Evolutionary conservation across 2,113 vertebrate species (phyloP), one percentile per base, ranked within the genome.

Genomic region (Sceloporus tristichus): DNA sequence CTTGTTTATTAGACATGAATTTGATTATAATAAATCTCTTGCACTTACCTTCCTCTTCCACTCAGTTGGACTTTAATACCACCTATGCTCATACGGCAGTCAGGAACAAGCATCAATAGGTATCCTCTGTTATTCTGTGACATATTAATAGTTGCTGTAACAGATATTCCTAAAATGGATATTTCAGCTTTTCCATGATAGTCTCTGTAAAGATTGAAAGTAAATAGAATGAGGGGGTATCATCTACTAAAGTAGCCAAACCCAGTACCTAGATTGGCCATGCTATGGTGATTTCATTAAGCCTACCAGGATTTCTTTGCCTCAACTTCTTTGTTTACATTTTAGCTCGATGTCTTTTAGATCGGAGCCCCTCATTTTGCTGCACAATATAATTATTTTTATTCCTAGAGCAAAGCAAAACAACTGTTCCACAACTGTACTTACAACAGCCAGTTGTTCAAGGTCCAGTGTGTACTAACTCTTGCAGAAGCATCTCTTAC

Each of bases 371-470:
- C 53, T n/a, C 56, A 56, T n/a, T 13, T n/a, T 54, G 29, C 53
- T 13, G 25, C 7, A 29, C 48, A 42, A 23, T 77, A 21, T 77
- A 77, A 77, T 77, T 53, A 53, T 78, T 79, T 79, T 78, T n/a
- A 78, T 78, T 78, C 13, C 29, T 48, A 79, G 29, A 48, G 27
- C 54, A n/a, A 48, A 48, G n/a, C 29, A 34, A 27, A 79, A 56
- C 29, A 79, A n/a, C 25, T 78, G 14, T n/a, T 79, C 1, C 54
- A 79, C 48, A 79, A 56, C 29, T 79, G 53, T 86, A 95, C 93
- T 96, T 88, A 97, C 93, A 96, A 93, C 38, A 97, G 91, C 3
- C 95, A 93, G 0, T 93, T 3, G 3, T 62, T 88, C 87, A 96
- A 29, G 7, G 42, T 94, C 95, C 95, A 96, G 87, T 93, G 21